Base-by-base conservation (phyloP, 2,888 invertebrate species). In the Scaptodrosophila latifasciaeformis region DNA sequence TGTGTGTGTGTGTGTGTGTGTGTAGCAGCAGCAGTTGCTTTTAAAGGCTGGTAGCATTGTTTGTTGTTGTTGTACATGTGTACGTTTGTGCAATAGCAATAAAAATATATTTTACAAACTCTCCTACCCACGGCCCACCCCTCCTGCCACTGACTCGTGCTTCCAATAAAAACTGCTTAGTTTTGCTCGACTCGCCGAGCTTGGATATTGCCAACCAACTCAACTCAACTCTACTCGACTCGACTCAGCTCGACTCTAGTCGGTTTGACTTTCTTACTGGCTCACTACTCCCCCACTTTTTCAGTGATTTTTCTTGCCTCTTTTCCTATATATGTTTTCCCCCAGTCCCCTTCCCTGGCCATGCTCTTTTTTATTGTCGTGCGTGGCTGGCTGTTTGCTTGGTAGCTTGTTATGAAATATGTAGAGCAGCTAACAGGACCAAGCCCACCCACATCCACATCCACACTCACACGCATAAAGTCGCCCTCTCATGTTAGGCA, bases 21-120 rank as follows among this genome's bases (percentile, higher is more conserved):
- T 46, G 46, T 19, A 15, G 12, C 2, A 2, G 37, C 17, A 35
- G 35, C 37, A 37, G 37, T 37, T 37, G 37, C 37, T 37, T 17
- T 37, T 17, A 24, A 24, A 3, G 24, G 24, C 4, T 24, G 15
- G 37, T 15, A 13, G 29, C 18, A 29, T n/a, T 19, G 24, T 27
- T 39, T 49, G 39, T 24, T 40, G n/a, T 37, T 37, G 17, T 17
- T 31, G n/a, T 9, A 37, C 17, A 30, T 39, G 29, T 48, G 31
- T 58, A 34, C 52, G 69, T 67, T 64, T 66, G 54, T 63, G 80
- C 70, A 72, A 81, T 79, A 81, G 82, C 74, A 75, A 75, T 75
- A 75, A 81, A 75, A 75, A 81, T 81, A 75, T 75, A 75, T 75
- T 81, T 81, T 80, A 75, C 80, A 81, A 79, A 81, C 77, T 80